Conservation (phyloP, 2,797 vertebrate genomes). For the Heliangelus exortis region DNA sequence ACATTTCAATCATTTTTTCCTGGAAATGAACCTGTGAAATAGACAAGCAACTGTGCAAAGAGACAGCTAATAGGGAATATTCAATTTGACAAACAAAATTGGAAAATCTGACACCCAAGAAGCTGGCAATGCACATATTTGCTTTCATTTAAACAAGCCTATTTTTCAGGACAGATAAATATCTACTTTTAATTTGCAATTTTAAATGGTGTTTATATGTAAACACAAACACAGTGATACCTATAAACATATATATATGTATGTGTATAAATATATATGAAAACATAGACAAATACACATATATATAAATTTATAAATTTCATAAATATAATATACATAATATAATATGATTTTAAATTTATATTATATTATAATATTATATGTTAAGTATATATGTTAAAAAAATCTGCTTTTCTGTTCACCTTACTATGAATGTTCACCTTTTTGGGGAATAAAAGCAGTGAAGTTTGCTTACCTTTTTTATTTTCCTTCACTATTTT, state of each 20-base stretch:
- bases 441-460: neutral
- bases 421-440: neutral
- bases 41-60: constrained; percentile 49
- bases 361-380: neutral
- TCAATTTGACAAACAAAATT: constrained; percentile 54
- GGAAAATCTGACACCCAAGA: constrained; percentile 59
- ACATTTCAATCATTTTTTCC: constrained; percentile 48
- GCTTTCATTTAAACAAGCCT: constrained; percentile 35
- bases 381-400: rapidly evolving
- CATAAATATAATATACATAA: neutral
- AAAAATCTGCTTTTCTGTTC: constrained; percentile 48
- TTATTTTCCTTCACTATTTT: neutral
- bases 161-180: constrained; percentile 41
- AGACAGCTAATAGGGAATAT: constrained; percentile 42
- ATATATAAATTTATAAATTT: neutral
- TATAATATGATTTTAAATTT: neutral
- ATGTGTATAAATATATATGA: neutral
- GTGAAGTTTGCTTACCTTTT: neutral
- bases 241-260: neutral
- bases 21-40: constrained; percentile 54
- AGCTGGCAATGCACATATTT: constrained; percentile 47
- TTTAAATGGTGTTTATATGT: neutral
- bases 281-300: neutral
- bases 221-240: neutral
- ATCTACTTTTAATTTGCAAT: constrained; percentile 43